Evolutionary conservation across 2,797 vertebrate genomes (phyloP).

Genomic region (Meriones psammophilus): DNA sequence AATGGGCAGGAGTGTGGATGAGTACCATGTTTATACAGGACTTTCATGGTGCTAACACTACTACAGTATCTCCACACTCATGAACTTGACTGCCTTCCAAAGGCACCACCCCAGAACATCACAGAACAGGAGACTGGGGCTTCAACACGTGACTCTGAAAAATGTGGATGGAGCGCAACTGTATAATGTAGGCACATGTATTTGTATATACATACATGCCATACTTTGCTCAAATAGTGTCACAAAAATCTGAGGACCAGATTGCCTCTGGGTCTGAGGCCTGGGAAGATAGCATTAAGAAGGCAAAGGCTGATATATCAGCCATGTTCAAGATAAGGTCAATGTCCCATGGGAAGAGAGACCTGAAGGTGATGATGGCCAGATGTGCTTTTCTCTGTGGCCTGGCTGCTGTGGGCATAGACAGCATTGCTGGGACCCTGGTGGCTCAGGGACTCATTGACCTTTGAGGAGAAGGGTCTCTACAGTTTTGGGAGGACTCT

Average conservation of each 20-base stretch:
- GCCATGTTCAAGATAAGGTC: background rate
- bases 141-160: background rate
- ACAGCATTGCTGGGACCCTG: background rate
- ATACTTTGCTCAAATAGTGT: background rate
- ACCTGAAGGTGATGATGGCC: background rate
- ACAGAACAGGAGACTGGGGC: rapidly evolving
- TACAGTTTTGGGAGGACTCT: background rate
- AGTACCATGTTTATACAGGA: background rate
- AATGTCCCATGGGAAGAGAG: background rate
- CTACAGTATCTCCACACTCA: background rate
- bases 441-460: background rate
- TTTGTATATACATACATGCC: no score
- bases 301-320: background rate
- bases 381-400: background rate
- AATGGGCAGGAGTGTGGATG: background rate
- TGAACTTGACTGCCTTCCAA: background rate
- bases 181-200: rapidly evolving
- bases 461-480: background rate
- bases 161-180: rapidly evolving
- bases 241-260: background rate
- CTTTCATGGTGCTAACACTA: background rate
- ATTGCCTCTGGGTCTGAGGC: background rate
- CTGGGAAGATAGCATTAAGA: background rate
- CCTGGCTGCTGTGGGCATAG: background rate
- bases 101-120: background rate